Percentiles rank a stretch among this genome's conserved stretches.
These are phyloP conservation scores for Tribolium castaneum DNA, from an alignment of 1,140 invertebrate genomes.

Conservation along the genomic window DNA sequence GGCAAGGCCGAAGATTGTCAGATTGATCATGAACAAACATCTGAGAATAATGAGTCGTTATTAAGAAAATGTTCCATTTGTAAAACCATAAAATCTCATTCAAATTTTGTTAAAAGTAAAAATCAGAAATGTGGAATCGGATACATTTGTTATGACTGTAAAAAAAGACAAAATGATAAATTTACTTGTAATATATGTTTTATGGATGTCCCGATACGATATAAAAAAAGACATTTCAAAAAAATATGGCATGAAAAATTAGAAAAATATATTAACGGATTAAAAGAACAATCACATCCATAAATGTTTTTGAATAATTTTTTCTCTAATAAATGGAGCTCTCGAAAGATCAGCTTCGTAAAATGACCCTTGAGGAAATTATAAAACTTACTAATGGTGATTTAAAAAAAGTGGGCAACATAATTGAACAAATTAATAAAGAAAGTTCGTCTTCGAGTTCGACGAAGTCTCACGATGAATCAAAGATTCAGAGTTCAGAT, in stretches of 20 bases:
- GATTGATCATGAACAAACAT: slow-evolving; percentile 23
- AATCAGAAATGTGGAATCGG: slow-evolving; percentile 38
- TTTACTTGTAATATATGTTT: slow-evolving; percentile 44
- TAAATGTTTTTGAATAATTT: slow-evolving; percentile 41
- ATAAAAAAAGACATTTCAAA: slow-evolving; percentile 40
- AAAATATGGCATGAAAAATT: slow-evolving; percentile 41
- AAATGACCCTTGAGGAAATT: slow-evolving; percentile 44
- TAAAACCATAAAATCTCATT: slow-evolving; percentile 40
- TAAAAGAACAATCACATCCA: slow-evolving; percentile 32
- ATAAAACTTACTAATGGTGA: slow-evolving; percentile 41
- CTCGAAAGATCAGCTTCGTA: slow-evolving; percentile 36
- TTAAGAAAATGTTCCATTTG: slow-evolving; percentile 41
- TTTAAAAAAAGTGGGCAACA: slow-evolving; percentile 41
- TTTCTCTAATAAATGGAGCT: slow-evolving; percentile 40
- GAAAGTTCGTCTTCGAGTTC: slow-evolving; percentile 21
- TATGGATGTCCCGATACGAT: slow-evolving; percentile 25
- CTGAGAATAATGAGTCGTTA: slow-evolving; percentile 18
- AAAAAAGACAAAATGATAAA: slow-evolving; percentile 41
- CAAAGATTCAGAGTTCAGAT: no score
- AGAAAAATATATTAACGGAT: slow-evolving; percentile 34
- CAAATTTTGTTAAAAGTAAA: slow-evolving; percentile 39
- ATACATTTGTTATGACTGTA: slow-evolving; percentile 28
- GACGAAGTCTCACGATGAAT: no score
- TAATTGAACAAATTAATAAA: slow-evolving; percentile 45
- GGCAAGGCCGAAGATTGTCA: slow-evolving; percentile 5